Evolutionary conservation across 1,140 invertebrate genomes (phyloP), one percentile per base, ranked within the genome.

Genomic region (Holcopasites calliopsidis): DNA sequence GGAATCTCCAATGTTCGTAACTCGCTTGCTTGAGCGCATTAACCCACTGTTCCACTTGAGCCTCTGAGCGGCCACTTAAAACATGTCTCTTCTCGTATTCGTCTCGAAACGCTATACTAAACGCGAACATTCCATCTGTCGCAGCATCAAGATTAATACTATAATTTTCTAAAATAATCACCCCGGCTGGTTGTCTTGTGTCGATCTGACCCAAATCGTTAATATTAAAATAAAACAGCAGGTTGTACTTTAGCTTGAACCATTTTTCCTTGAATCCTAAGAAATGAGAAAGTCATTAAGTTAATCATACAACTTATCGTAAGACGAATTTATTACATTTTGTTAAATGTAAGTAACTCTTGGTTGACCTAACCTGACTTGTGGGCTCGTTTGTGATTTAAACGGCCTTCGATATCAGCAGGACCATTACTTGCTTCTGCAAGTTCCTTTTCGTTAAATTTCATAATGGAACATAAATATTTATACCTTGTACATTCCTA

Each of bases 151-250:
- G 91, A 83, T 94, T 93, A 66, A 95, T 93, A 64, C 90, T 92
- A 80, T 92, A 94, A 86, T 95, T 95, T 88, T 95, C 95, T 78
- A 95, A 88, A 38, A 95, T 90, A 88, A 95, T 94, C 16, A 95
- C 93, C 55, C 95, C 95, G 68, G 93, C 92, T 28, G 95, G 94
- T 85, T 94, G 92, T 83, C 92, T 93, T 65, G 91, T 92, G 72
- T 94, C 93, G 83, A 95, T 93, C 80, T 93, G 93, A 35, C 94
- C 95, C 83, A 93, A 88, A 80, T 95, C 94, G 89, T 93, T 95
- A 57, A 95, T 93, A 87, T 94, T 94, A 88, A 95, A 95, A 87
- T 95, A 95, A 90, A 95, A 95, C 49, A 95, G 87, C 73, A 95
- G 92, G 88, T 95, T 96, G 76, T 93, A 93, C 61, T 93, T 93